Conservation (phyloP, 2,797 vertebrate species). For the Hafferia zeledoni region DNA sequence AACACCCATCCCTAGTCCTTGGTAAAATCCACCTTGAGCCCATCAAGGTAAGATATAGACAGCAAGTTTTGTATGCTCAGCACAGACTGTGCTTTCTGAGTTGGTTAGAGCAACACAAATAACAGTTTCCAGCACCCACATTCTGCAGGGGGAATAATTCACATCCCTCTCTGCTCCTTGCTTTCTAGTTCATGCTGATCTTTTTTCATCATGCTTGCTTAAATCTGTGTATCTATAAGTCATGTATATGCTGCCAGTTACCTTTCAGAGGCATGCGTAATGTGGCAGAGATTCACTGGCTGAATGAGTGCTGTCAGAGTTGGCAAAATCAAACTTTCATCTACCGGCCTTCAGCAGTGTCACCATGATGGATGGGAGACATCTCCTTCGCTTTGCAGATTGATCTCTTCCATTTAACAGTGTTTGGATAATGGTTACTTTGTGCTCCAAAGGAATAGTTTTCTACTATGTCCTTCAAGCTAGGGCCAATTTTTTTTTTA, state of each 20-base stretch:
- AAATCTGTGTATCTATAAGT: neutral
- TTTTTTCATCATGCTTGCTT: neutral
- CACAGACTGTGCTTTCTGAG: neutral
- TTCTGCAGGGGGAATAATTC: neutral
- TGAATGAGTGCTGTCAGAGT: neutral
- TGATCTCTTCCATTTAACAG: conserved; percentile 6
- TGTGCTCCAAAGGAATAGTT: neutral
- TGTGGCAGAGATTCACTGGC: neutral
- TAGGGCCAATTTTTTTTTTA: neutral
- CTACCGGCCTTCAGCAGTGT: neutral
- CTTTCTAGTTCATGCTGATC: neutral
- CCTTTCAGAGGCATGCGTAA: neutral
- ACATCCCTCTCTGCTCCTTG: neutral
- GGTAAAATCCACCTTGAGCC: neutral
- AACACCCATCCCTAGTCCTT: neutral
- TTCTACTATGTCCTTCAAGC: neutral
- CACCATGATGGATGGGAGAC: neutral
- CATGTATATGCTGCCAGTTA: neutral
- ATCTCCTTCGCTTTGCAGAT: neutral
- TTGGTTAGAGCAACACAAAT: neutral
- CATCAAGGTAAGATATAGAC: neutral
- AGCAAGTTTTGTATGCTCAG: neutral
- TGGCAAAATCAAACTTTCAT: neutral
- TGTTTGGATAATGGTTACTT: neutral
- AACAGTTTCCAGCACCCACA: neutral